Percentiles rank a stretch among this genome's conserved stretches.
phyloP scores from a whole-genome alignment of 37 sponge, comb jelly and placozoan species.

The Cliona cf. orientalis region DNA sequence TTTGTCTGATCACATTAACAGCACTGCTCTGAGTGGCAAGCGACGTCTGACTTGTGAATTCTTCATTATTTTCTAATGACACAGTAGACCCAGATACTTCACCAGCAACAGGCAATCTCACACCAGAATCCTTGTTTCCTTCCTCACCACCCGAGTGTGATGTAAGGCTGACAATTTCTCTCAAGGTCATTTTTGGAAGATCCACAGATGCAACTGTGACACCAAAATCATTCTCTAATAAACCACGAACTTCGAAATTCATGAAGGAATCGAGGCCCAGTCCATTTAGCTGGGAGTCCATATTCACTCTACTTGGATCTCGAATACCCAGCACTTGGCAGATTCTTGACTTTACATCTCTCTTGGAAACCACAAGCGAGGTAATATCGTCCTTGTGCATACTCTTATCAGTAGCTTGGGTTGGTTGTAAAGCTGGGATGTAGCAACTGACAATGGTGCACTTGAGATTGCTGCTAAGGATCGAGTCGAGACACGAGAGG shows the following conservation, averaged over 20 bases:
- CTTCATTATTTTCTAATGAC: no score
- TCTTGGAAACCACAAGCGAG: no score
- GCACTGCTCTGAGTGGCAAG: no score
- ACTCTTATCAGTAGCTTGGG: no score
- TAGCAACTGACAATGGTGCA: constrained; percentile 23
- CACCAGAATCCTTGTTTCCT: no score
- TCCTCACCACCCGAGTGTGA: no score
- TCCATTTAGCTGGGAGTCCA: neutral
- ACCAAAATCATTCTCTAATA: neutral
- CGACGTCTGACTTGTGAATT: no score
- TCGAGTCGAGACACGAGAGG: constrained; percentile 15
- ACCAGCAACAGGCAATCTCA: no score
- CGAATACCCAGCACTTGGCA: neutral
- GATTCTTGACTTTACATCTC: constrained; percentile 22
- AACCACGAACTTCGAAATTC: constrained; percentile 21
- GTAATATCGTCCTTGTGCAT: no score
- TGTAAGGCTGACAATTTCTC: no score
- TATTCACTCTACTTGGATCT: neutral
- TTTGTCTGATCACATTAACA: no score
- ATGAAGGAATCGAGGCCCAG: constrained; percentile 51
- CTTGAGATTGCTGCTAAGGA: neutral
- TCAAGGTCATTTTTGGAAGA: neutral
- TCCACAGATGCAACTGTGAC: neutral
- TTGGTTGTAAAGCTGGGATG: constrained; percentile 17
- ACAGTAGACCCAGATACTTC: no score